These are phyloP conservation scores for Danio albolineatus DNA, from an alignment of 2,797 vertebrate genomes.

Conservation along the genomic window DNA sequence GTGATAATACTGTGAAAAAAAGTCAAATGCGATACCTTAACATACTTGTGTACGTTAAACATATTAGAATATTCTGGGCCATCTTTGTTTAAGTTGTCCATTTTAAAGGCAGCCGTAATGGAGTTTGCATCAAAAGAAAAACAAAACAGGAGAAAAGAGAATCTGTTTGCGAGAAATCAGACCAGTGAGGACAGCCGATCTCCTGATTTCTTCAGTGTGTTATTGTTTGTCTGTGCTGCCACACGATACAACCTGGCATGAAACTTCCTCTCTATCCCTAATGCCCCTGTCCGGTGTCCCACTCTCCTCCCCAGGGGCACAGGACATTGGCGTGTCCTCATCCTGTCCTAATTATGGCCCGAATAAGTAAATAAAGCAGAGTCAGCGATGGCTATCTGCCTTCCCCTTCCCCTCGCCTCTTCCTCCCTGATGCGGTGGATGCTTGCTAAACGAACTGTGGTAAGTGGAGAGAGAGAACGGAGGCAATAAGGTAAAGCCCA, in stretches of 20 bases:
- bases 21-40: too few species aligned
- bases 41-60: too few species aligned
- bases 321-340: slow-evolving; percentile 81
- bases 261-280: slow-evolving; percentile 31
- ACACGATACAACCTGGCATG: slow-evolving; percentile 42
- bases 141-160: background rate
- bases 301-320: slow-evolving; percentile 48
- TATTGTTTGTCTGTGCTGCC: slow-evolving; percentile 49
- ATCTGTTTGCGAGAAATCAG: background rate
- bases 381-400: slow-evolving; percentile 82
- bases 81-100: background rate
- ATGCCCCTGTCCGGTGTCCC: slow-evolving; percentile 43
- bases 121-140: background rate
- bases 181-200: background rate
- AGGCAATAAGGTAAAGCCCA: slow-evolving; percentile 41
- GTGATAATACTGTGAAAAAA: too few species aligned
- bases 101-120: background rate
- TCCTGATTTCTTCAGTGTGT: slow-evolving; percentile 34
- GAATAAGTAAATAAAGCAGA: slow-evolving; percentile 86
- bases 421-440: slow-evolving; percentile 67
- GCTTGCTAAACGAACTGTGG: slow-evolving; percentile 52
- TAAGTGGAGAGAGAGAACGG: slow-evolving; percentile 49
- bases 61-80: background rate
- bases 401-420: slow-evolving; percentile 78
- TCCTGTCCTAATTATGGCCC: slow-evolving; percentile 83